These are phyloP conservation scores for Petrocephalus microphthalmus DNA, from an alignment of 2,113 vertebrate species.

Conservation along the genomic window DNA sequence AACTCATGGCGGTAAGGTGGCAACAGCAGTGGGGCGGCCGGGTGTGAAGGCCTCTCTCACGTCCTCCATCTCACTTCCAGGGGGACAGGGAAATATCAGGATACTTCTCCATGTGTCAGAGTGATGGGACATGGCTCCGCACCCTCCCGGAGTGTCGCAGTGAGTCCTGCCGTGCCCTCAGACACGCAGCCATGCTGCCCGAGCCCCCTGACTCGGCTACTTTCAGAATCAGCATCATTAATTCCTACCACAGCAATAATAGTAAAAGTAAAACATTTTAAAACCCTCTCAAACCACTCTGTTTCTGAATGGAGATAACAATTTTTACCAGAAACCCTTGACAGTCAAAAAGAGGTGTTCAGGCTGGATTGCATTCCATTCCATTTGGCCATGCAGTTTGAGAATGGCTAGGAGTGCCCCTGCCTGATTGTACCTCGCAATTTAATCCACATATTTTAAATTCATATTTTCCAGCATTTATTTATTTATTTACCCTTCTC, in stretches of 20 bases:
- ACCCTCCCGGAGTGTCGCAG: constrained; percentile 60
- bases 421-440: not conserved
- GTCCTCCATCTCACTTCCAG: constrained; percentile 32
- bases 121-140: constrained; percentile 53
- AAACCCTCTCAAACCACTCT: not conserved
- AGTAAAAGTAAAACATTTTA: not conserved
- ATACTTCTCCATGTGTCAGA: constrained; percentile 54
- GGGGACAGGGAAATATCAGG: constrained; percentile 43
- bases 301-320: not conserved
- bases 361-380: not conserved
- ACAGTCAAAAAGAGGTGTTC: not conserved
- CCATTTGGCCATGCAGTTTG: not conserved
- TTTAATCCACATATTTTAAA: not conserved
- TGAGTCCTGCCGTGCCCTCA: constrained; percentile 29
- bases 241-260: not conserved
- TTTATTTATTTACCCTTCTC: not conserved
- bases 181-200: not conserved
- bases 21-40: not conserved
- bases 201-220: not conserved
- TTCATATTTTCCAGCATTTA: not conserved
- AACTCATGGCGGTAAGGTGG: constrained; percentile 55
- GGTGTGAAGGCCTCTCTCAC: not conserved
- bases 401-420: not conserved
- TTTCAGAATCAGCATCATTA: not conserved
- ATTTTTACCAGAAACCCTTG: not conserved